A percentile compares a stretch with the other conserved stretches of the same genome.
These are phyloP conservation scores for Actinopyga echinites DNA, from an alignment of 53 echinoderm and acorn worm genomes.

Conservation along the genomic window DNA sequence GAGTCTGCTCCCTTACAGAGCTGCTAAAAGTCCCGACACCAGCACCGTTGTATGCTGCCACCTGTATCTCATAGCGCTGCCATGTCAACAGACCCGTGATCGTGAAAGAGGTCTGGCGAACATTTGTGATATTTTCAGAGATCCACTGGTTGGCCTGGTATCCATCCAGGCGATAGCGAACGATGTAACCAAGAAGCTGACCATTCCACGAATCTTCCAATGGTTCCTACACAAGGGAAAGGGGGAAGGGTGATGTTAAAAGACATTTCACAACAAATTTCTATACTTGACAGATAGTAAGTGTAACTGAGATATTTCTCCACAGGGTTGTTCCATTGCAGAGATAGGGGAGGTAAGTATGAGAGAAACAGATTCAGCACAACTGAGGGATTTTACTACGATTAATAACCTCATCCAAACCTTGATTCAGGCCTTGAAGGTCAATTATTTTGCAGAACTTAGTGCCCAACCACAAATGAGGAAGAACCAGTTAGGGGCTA, in stretches of 20 bases:
- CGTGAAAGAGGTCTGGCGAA: conserved; percentile 74
- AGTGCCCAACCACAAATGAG: no score
- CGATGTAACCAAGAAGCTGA: conserved; percentile 69
- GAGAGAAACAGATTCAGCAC: no score
- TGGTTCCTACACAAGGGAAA: conserved; percentile 58
- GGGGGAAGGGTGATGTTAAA: background rate
- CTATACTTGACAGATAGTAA: no score
- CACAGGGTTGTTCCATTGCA: no score
- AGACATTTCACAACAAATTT: background rate
- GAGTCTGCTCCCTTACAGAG: conserved; percentile 69
- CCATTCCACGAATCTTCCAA: conserved; percentile 90
- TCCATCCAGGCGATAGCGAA: conserved; percentile 76
- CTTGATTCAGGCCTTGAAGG: no score
- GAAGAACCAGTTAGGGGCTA: no score
- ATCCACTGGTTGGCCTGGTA: conserved; percentile 51
- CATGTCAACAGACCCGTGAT: conserved; percentile 75
- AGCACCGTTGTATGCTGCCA: conserved; percentile 85
- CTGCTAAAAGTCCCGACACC: conserved; percentile 79
- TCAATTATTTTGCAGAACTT: no score
- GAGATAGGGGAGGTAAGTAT: no score
- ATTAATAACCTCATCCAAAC: no score
- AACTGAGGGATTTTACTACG: no score
- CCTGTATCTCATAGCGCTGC: conserved; percentile 80
- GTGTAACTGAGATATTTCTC: no score
- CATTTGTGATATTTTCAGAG: conserved; percentile 67